Conservation (phyloP, 2,888 invertebrate species). For the Athalia rosae region DNA sequence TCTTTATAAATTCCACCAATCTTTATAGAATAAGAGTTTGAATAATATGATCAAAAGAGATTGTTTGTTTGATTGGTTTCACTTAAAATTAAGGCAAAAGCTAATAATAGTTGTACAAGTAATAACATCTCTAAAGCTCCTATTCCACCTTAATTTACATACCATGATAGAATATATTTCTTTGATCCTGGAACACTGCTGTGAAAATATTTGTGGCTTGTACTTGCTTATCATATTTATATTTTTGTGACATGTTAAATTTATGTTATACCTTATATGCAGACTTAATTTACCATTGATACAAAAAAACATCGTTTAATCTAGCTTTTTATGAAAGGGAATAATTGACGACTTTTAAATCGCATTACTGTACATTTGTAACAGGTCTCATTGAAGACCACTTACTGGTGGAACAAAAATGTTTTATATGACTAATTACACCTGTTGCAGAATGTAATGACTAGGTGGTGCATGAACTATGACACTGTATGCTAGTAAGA, state of each 20-base stretch:
- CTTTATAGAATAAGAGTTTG: not conserved
- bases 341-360: no score
- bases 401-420: not conserved
- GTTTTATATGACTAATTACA: conserved; percentile 14
- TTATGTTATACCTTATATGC: no score
- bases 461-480: conserved; percentile 58
- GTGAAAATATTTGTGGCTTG: no score
- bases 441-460: conserved; percentile 38
- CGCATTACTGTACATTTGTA: no score
- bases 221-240: no score
- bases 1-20: not conserved
- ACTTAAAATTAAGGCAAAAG: not conserved
- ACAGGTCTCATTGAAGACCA: no score
- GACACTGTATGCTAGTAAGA: conserved; percentile 63
- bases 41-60: conserved; percentile 1
- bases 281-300: no score
- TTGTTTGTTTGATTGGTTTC: not conserved
- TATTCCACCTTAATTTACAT: not conserved
- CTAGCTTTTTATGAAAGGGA: no score
- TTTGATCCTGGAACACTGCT: not conserved
- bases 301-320: no score
- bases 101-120: not conserved
- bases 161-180: not conserved
- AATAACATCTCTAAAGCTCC: not conserved
- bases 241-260: no score